Percentiles rank a stretch among this genome's conserved stretches.
Conservation (phyloP, 2,113 vertebrate genomes). For the Sander lucioperca region DNA sequence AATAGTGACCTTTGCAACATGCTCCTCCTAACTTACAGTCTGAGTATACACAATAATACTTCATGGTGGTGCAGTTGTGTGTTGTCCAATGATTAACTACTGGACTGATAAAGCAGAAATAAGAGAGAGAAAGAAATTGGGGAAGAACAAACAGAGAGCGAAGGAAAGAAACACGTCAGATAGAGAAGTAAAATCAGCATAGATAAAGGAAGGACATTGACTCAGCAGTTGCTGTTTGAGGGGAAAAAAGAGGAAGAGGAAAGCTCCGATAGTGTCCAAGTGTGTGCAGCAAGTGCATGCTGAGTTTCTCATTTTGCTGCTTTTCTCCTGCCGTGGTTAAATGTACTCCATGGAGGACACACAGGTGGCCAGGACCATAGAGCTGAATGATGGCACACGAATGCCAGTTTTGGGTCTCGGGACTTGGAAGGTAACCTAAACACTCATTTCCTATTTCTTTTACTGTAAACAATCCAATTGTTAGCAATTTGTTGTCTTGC, state of each 20-base stretch:
- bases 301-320: not conserved
- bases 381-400: slow-evolving; percentile 78
- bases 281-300: not conserved
- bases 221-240: slow-evolving; percentile 36
- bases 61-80: slow-evolving; percentile 31
- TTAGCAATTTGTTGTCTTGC: not conserved
- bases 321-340: not conserved
- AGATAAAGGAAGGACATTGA: slow-evolving; percentile 53
- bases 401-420: slow-evolving; percentile 85
- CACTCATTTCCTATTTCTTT: slow-evolving; percentile 5
- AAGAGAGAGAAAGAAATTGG: slow-evolving; percentile 14
- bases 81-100: slow-evolving; percentile 76
- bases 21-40: slow-evolving; percentile 41
- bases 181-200: slow-evolving; percentile 8
- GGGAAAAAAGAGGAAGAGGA: slow-evolving; percentile 53
- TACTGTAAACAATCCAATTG: not conserved
- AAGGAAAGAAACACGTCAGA: slow-evolving; percentile 9
- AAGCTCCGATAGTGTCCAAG: not conserved
- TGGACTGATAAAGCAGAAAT: slow-evolving; percentile 28
- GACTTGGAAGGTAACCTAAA: slow-evolving; percentile 78
- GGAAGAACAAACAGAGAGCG: not conserved
- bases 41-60: slow-evolving; percentile 54
- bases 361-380: slow-evolving; percentile 49
- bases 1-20: slow-evolving; percentile 70
- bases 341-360: slow-evolving; percentile 62